These are phyloP conservation scores for Corydoras sp. DNA, from an alignment of 2,113 vertebrate species.

Conservation along the genomic window DNA sequence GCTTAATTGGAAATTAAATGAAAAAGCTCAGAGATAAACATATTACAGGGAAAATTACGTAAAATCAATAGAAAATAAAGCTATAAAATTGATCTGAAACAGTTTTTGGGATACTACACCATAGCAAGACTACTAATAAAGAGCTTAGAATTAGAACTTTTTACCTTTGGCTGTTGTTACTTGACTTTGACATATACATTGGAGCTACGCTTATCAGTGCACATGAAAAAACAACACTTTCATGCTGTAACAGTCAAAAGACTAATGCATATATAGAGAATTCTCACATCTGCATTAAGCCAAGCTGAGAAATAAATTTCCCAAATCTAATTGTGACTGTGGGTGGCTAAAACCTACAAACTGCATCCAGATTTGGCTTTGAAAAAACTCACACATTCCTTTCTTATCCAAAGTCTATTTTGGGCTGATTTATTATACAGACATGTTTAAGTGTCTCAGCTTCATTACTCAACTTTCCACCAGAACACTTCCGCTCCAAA, in stretches of 20 bases:
- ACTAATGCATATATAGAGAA: neutral
- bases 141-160: too few relatives aligned
- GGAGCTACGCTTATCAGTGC: too few relatives aligned
- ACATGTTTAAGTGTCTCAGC: neutral
- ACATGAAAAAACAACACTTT: too few relatives aligned
- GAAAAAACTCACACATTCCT: slow-evolving; percentile 10
- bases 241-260: neutral
- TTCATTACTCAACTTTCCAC: neutral
- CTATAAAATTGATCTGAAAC: too few relatives aligned
- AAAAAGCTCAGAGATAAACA: too few relatives aligned
- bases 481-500: slow-evolving; percentile 7
- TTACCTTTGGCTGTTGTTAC: too few relatives aligned
- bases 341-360: slow-evolving; percentile 28
- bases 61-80: too few relatives aligned
- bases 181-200: too few relatives aligned
- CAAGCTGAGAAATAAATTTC: slow-evolving; percentile 13
- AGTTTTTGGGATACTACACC: too few relatives aligned
- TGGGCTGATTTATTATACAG: neutral
- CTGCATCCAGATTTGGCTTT: slow-evolving; percentile 12
- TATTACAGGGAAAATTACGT: too few relatives aligned
- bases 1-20: too few relatives aligned
- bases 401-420: neutral
- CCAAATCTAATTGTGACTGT: slow-evolving; percentile 23
- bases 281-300: neutral
- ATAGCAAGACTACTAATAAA: too few relatives aligned